Conservation (phyloP, 30 jellyfish, hydroid and myxozoan genomes). For the Sanderia malayensis region DNA sequence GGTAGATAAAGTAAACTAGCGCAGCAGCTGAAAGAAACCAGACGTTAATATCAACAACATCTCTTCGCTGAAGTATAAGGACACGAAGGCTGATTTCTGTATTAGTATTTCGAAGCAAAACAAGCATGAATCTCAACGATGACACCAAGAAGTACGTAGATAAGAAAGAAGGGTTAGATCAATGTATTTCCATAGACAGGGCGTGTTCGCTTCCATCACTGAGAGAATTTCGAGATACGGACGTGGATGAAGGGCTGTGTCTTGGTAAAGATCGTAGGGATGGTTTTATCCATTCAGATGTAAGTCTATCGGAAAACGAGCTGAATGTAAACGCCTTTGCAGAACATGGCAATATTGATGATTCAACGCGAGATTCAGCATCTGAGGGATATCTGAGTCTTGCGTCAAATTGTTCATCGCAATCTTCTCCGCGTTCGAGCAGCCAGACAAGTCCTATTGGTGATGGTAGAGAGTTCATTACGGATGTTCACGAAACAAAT, state of each 20-base stretch:
- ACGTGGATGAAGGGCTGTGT: not conserved
- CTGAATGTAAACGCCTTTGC: not conserved
- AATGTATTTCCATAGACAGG: not conserved
- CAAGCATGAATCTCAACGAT: not conserved
- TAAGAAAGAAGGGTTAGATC: not conserved
- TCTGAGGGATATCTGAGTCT: slow-evolving; percentile 59
- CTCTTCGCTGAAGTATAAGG: no score
- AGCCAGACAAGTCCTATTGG: slow-evolving; percentile 46
- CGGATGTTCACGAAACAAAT: not conserved
- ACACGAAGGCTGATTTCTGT: not conserved
- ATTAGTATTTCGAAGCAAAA: not conserved
- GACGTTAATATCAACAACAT: not conserved
- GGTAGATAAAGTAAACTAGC: not conserved
- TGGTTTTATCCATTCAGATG: not conserved
- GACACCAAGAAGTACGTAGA: not conserved
- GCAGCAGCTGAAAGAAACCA: not conserved
- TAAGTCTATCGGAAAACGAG: not conserved
- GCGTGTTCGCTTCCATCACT: not conserved
- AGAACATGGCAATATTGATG: not conserved
- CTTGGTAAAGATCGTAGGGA: not conserved
- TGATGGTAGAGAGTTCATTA: slow-evolving; percentile 4
- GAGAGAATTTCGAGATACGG: not conserved
- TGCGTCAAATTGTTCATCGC: slow-evolving; percentile 25
- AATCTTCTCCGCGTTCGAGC: slow-evolving; percentile 54
- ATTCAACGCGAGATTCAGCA: slow-evolving; percentile 1